phyloP scores from a whole-genome alignment of 2,113 vertebrate genomes.

The Platysternon megacephalum region DNA sequence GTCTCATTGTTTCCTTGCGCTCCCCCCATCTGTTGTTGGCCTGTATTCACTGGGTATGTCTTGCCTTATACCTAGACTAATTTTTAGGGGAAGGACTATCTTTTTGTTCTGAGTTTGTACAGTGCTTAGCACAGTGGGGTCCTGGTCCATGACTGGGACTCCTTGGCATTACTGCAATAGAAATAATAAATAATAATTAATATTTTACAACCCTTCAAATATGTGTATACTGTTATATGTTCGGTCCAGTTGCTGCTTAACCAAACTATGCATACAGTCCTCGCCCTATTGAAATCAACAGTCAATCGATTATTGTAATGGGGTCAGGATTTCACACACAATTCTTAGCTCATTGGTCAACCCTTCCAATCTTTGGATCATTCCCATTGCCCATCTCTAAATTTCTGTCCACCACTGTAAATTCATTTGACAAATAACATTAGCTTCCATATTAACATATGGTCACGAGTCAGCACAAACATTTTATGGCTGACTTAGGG shows the following conservation, averaged over 20 bases:
- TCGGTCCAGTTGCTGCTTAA: background rate
- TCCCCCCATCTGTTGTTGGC: background rate
- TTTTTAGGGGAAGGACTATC: background rate
- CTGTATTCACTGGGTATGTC: too few relatives aligned
- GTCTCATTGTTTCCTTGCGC: too few relatives aligned
- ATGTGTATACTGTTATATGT: background rate
- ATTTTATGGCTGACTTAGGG: background rate
- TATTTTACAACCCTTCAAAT: background rate
- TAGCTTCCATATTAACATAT: background rate
- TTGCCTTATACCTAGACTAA: background rate
- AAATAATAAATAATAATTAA: slow-evolving; percentile 9
- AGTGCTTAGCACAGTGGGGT: background rate
- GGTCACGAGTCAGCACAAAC: background rate
- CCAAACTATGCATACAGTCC: rapidly evolving
- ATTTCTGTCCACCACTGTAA: background rate
- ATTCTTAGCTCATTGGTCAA: background rate
- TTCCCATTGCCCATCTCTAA: background rate
- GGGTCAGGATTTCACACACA: background rate
- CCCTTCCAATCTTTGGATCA: background rate
- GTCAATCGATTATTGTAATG: background rate
- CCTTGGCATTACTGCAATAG: background rate
- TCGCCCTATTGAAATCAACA: background rate
- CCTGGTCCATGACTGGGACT: background rate
- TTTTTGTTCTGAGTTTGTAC: background rate
- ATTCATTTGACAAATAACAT: background rate